phyloP scores from a whole-genome alignment of 2,113 vertebrate genomes.

The Sebastes fasciatus region DNA sequence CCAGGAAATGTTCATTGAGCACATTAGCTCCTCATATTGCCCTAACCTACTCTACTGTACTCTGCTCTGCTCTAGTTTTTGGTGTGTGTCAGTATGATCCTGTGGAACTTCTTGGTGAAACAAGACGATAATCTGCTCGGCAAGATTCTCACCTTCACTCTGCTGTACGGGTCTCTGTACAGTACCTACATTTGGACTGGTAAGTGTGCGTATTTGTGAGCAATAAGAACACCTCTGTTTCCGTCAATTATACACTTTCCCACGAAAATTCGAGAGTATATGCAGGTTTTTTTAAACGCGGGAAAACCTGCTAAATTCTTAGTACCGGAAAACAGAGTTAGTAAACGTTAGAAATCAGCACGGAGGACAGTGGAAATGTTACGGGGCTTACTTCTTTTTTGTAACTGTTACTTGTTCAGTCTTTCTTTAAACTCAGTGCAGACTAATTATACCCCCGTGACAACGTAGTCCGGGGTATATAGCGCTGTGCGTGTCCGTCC shows the following conservation, averaged over 20 bases:
- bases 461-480: too few species aligned
- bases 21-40: neutral
- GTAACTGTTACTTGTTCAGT: too few species aligned
- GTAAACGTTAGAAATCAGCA: too few species aligned
- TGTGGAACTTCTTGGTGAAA: slow-evolving; percentile 92
- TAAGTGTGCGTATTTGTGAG: slow-evolving; percentile 58
- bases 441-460: too few species aligned
- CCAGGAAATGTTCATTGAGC: neutral
- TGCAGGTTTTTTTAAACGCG: fast-evolving
- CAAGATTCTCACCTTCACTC: slow-evolving; percentile 91
- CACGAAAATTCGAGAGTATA: too few species aligned
- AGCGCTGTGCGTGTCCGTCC: too few species aligned
- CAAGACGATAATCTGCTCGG: slow-evolving; percentile 88
- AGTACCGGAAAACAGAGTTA: too few species aligned
- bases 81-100: slow-evolving; percentile 93
- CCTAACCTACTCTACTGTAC: neutral
- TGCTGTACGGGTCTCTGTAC: slow-evolving; percentile 95
- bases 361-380: too few species aligned
- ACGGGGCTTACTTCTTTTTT: too few species aligned
- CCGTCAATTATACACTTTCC: neutral
- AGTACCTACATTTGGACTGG: slow-evolving; percentile 98
- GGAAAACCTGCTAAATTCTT: neutral
- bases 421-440: too few species aligned
- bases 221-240: neutral
- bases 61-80: slow-evolving; percentile 83